These are phyloP conservation scores for Dipodomys ordii DNA, from an alignment of 2,113 vertebrate genomes.

Conservation along the genomic window DNA sequence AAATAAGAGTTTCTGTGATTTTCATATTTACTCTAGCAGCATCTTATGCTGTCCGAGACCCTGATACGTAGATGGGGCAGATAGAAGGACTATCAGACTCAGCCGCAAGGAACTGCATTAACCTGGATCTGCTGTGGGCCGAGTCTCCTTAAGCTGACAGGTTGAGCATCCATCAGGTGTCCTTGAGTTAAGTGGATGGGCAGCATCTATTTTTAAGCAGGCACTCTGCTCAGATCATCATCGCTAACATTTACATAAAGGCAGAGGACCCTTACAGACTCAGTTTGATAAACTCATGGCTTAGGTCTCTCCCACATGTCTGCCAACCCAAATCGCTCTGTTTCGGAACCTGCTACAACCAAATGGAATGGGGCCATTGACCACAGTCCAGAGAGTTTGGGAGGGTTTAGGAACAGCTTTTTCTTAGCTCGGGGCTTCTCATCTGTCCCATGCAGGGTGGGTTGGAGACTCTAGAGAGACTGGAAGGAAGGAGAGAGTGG, in stretches of 20 bases:
- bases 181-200: neutral
- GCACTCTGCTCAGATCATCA: neutral
- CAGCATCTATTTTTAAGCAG: neutral
- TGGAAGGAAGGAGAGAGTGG: neutral
- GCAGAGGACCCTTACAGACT: neutral
- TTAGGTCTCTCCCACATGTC: neutral
- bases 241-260: neutral
- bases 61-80: neutral
- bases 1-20: conserved; percentile 75
- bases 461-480: neutral
- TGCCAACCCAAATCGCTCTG: neutral
- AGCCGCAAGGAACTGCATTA: neutral
- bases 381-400: neutral
- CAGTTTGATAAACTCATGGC: neutral
- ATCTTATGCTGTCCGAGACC: conserved; percentile 19
- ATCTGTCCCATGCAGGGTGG: neutral
- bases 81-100: neutral
- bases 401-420: neutral
- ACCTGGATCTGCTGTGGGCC: conserved; percentile 9
- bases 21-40: conserved; percentile 52
- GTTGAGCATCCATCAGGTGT: neutral
- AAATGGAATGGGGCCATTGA: neutral
- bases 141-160: conserved; percentile 42
- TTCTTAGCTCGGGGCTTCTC: neutral
- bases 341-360: neutral